Conservation (phyloP, 2,888 invertebrate genomes). For the Rotaria sp. region DNA sequence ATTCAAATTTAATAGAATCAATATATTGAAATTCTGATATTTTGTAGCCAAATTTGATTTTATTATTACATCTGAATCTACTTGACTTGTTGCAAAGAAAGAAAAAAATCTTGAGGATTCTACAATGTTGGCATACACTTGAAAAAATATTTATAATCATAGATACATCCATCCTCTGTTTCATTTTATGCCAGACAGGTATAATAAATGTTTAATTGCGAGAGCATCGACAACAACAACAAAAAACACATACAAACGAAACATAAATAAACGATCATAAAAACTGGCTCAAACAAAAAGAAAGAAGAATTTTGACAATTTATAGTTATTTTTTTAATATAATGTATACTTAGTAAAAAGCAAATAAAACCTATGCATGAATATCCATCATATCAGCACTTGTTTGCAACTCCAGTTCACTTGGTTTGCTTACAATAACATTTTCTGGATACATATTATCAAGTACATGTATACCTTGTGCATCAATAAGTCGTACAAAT, state of each 20-base stretch:
- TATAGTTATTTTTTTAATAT: background rate
- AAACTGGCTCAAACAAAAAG: background rate
- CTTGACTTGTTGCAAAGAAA: too few relatives aligned
- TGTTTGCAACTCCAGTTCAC: background rate
- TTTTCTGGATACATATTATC: constrained; percentile 24
- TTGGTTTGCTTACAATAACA: background rate
- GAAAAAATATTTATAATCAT: background rate
- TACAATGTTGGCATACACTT: too few relatives aligned
- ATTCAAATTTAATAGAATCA: too few relatives aligned
- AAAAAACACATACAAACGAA: background rate
- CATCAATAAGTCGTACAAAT: constrained; percentile 15
- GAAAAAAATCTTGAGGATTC: too few relatives aligned
- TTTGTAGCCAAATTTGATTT: too few relatives aligned
- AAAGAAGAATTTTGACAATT: background rate
- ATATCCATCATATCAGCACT: constrained; percentile 20
- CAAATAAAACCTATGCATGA: background rate
- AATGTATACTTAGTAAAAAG: background rate
- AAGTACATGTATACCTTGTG: background rate
- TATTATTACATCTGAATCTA: too few relatives aligned
- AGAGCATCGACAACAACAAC: background rate
- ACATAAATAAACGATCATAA: background rate
- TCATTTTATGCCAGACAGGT: background rate
- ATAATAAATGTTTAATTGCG: background rate
- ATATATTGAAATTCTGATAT: too few relatives aligned
- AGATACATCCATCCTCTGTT: background rate